These are phyloP conservation scores for Heliconius hortense DNA, from an alignment of 2,888 invertebrate genomes.

Conservation along the genomic window DNA sequence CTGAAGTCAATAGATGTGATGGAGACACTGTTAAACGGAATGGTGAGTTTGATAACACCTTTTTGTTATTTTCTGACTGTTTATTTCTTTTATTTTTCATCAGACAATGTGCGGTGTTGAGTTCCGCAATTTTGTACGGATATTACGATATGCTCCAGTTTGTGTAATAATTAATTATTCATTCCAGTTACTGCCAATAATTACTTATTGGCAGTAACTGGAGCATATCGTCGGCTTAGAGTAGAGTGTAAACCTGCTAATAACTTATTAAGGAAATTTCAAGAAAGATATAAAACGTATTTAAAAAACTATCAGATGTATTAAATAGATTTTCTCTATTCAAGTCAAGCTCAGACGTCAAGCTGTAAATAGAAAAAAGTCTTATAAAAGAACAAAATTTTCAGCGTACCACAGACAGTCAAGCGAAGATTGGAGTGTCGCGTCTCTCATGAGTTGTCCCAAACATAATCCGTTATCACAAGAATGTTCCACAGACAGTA, in stretches of 20 bases:
- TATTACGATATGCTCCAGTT: too few relatives aligned
- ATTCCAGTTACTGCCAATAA: too few relatives aligned
- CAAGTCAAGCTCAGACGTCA: too few relatives aligned
- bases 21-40: constrained; percentile 68
- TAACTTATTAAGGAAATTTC: too few relatives aligned
- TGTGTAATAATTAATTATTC: too few relatives aligned
- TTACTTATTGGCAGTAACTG: neutral
- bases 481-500: constrained; percentile 60
- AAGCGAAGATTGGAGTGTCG: constrained; percentile 86
- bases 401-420: constrained; percentile 68
- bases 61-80: too few relatives aligned
- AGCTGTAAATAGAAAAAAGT: too few relatives aligned
- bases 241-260: too few relatives aligned
- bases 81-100: neutral
- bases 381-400: constrained; percentile 25
- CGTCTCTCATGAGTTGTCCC: constrained; percentile 88
- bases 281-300: too few relatives aligned
- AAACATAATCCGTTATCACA: constrained; percentile 76
- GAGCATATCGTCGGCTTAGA: too few relatives aligned
- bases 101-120: neutral
- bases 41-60: constrained; percentile 48
- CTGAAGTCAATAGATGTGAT: constrained; percentile 53
- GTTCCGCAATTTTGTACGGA: neutral
- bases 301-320: too few relatives aligned
- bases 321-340: too few relatives aligned